Evolutionary conservation across 2,113 vertebrate species (phyloP), one percentile per base, ranked within the genome.

Genomic region (Lasiurus borealis): DNA sequence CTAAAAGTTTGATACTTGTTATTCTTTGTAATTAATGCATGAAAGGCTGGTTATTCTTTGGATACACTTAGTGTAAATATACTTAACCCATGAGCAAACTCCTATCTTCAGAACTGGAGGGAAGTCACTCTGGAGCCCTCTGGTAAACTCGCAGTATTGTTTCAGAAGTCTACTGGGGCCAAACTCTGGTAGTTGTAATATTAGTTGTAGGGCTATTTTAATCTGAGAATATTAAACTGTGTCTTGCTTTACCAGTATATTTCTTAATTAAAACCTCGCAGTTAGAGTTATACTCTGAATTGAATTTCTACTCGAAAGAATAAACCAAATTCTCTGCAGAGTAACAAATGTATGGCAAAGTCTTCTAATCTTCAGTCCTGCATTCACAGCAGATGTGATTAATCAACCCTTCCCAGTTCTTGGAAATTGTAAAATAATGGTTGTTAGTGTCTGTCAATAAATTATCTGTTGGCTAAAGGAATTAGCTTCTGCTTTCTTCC

Each of bases 401-500:
- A 54, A 73, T 64, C 14, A 36, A 8, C 31, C 1, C 0, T 76
- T 66, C 69, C 40, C n/a, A 44, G 52, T 85, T 94, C 40, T 78
- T 83, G 21, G 64, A 95, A 85, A 80, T n/a, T 59, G 23, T 87
- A 68, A 88, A 94, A 88, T 59, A 46, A 46, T 0, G 13, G 15
- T 31, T 72, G 23, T 50, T 23, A 46, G 44, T 59, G 85, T 64
- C 64, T 76, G 62, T 64, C 71, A 94, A 69, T 48, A 84, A 81
- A 73, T 69, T 90, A 27, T 90, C 48, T 83, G 4, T 71, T 66
- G n/a, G 29, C 34, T 48, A 88, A 64, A 77, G 34, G 36, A 90
- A 91, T 88, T 23, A 44, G 13, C 31, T 72, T 90, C 52, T 95
- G 21, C 44, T 59, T 84, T 52, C 52, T 89, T 78, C 88, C n/a